phyloP scores from a whole-genome alignment of 2,797 vertebrate species.

The Scyliorhinus canicula region DNA sequence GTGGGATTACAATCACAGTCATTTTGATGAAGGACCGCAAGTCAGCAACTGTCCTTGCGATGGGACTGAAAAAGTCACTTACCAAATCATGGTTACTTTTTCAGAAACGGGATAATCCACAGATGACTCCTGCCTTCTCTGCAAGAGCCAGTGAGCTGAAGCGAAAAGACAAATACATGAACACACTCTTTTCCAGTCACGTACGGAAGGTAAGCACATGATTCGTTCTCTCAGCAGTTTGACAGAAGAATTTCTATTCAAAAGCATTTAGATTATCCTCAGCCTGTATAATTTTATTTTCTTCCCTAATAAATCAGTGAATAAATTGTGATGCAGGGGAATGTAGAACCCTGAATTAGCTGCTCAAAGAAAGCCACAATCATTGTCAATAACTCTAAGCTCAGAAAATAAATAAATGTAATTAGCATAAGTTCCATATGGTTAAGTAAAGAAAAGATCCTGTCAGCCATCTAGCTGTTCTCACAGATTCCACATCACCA shows the following conservation, averaged over 20 bases:
- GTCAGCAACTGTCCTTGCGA: background rate
- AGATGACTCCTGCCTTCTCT: constrained; percentile 69
- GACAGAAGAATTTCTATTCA: background rate
- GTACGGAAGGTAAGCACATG: constrained; percentile 79
- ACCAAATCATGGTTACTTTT: constrained; percentile 44
- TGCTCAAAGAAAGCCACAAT: background rate
- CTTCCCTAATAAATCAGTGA: background rate
- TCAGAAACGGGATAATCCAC: constrained; percentile 78
- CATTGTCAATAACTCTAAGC: background rate
- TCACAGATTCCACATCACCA: background rate
- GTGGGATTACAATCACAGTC: background rate
- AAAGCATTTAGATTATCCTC: background rate
- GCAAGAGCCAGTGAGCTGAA: constrained; percentile 84
- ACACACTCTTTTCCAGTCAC: constrained; percentile 85
- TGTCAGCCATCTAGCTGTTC: background rate
- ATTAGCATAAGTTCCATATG: background rate
- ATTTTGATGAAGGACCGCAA: background rate
- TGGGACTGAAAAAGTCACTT: background rate
- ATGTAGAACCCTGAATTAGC: background rate
- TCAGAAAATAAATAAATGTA: background rate
- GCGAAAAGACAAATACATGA: constrained; percentile 96
- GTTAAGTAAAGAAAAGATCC: background rate
- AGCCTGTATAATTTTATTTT: background rate
- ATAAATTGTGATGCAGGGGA: background rate
- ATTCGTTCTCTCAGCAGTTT: background rate